Base-by-base conservation (phyloP, 2,888 invertebrate species). In the Arge pagana region DNA sequence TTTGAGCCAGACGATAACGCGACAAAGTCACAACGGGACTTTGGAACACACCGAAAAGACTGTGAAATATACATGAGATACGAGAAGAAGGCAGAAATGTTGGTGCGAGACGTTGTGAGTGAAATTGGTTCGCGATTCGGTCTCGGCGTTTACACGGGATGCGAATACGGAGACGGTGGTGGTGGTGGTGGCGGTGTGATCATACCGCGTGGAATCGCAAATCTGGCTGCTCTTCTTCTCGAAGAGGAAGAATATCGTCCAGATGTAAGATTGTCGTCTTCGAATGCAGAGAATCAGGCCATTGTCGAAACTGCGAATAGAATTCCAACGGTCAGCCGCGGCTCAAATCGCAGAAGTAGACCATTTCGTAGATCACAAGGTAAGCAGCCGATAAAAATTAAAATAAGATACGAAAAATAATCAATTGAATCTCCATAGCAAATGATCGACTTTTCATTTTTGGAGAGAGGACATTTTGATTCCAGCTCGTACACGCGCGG, bases 61-160 rank as follows among this genome's bases (percentile, higher is more conserved):
- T n/a, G n/a, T n/a, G n/a, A n/a, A n/a, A n/a, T n/a, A n/a, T n/a
- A n/a, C n/a, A n/a, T n/a, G n/a, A n/a, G n/a, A n/a, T n/a, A n/a
- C n/a, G n/a, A n/a, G n/a, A n/a, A n/a, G n/a, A n/a, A n/a, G n/a
- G n/a, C n/a, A n/a, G n/a, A 50, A 36, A 50, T 50, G 50, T 50
- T 50, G 50, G 41, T 50, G 26, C 50, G 50, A 31, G 43, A 50
- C 18, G 50, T 50, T 7, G 50, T 50, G 18, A 50, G 50, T 35
- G 50, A 50, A 23, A 42, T 50, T 18, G 19, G 50, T 35, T 50
- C 50, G 26, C 50, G 50, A 15, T 42, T 50, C 35, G 42, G 50
- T n/a, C 52, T 52, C 4, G 48, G 50, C 13, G 40, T 40, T 4
- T 18, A 24, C 35, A 33, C 50, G 13, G 42, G 33, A 33, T 50